Base-by-base conservation (phyloP, 2,113 vertebrate species). In the Corapipo altera region DNA sequence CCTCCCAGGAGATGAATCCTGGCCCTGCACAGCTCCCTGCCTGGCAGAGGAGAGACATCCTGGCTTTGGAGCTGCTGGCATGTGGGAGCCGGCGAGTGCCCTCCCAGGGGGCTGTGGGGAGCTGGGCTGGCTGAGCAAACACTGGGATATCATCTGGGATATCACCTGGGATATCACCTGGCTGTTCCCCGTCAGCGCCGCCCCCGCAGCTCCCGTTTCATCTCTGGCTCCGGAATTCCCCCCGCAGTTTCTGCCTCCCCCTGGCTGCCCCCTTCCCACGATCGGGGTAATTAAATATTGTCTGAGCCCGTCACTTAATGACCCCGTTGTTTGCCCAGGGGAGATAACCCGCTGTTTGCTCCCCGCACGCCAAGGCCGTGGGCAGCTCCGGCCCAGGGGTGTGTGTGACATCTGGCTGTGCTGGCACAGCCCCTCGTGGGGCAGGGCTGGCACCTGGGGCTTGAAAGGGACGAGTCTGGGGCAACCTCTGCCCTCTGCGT, bases 201-300 rank as follows among this genome's bases (percentile, higher is more conserved):
- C 32, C 94, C 94, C 83, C 93, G 91, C 92, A 83, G 96, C 82
- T 90, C 90, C 90, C 49, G 55, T 96, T 98, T 98, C n/a, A 97
- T 98, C 97, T 97, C 82, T 37, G 66, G 22, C 32, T 64, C 37
- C 71, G 96, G 98, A 99, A 98, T 98, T 98, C 97, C 98, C 98
- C 98, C 98, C 93, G 78, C 88, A 97, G 97, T 97, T 96, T 70
- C 95, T 84, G 73, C 75, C 75, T 75, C 71, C 52, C 67, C 65
- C 89, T 81, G 20, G 14, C 84, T 41, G 39, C 37, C 93, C 88
- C 94, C 85, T 74, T 96, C 94, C 91, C 80, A 83, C 84, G 72
- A 43, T 84, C 88, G 0, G 55, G 69, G 96, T 96, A 97, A 98
- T 98, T 98, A 98, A 98, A 98, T 93, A 97, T 97, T 98, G 96